A percentile compares a stretch with the other conserved stretches of the same genome.
Evolutionary conservation across 2,797 vertebrate genomes (phyloP).

Genomic region (Crypturellus tataupa): DNA sequence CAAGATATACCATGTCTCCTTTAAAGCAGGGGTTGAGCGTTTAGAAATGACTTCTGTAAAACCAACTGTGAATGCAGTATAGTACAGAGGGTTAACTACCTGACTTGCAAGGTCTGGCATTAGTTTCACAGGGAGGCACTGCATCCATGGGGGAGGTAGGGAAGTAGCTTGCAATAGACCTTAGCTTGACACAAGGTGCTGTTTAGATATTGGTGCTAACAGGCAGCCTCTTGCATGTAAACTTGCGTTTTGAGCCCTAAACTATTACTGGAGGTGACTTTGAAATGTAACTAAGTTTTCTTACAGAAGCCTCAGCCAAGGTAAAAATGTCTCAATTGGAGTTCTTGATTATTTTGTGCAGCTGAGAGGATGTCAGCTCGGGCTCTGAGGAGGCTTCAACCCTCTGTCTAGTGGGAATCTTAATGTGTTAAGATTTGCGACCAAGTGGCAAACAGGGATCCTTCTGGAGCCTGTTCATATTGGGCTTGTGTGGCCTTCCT

Average conservation of each 20-base stretch:
- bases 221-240: neutral
- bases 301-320: neutral
- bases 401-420: neutral
- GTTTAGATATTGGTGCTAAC: neutral
- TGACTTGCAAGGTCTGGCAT: neutral
- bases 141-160: neutral
- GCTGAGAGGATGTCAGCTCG: neutral
- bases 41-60: neutral
- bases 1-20: neutral
- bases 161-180: neutral
- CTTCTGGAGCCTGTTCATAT: fast-evolving
- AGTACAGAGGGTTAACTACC: neutral
- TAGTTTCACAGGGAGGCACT: neutral
- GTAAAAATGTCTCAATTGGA: neutral
- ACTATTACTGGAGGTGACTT: neutral
- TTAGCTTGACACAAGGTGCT: neutral
- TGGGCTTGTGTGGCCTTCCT: neutral
- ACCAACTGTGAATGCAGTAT: neutral
- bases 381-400: neutral
- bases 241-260: neutral
- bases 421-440: neutral
- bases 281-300: neutral
- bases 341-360: neutral
- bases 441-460: neutral
- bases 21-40: neutral